Percentiles rank a stretch among this genome's conserved stretches.
phyloP scores from a whole-genome alignment of 1,140 invertebrate genomes.

The Popillia japonica region DNA sequence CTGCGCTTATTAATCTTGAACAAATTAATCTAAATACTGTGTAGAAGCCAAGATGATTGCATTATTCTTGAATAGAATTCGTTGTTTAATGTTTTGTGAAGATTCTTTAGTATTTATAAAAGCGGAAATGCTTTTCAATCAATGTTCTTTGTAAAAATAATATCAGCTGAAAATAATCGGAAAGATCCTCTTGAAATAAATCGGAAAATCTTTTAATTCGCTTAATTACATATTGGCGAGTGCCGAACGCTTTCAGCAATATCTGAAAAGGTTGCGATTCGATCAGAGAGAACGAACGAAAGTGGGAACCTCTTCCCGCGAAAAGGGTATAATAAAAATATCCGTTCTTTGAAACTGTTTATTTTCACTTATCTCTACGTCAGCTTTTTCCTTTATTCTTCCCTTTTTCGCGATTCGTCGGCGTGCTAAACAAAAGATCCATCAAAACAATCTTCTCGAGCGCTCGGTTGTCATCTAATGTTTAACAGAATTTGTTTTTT shows the following conservation, averaged over 20 bases:
- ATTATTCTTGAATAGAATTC: too few relatives aligned
- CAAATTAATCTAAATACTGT: too few relatives aligned
- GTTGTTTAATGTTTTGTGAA: too few relatives aligned
- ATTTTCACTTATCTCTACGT: slow-evolving; percentile 2
- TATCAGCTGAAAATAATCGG: neutral
- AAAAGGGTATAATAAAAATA: slow-evolving; percentile 16
- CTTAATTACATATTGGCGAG: slow-evolving; percentile 9
- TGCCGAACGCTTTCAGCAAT: neutral
- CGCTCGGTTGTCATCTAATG: neutral
- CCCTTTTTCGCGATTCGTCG: neutral
- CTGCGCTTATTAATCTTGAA: too few relatives aligned
- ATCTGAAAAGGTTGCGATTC: slow-evolving; percentile 13
- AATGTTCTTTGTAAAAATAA: neutral
- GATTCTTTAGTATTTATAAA: too few relatives aligned
- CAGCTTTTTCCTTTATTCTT: neutral
- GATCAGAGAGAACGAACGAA: neutral
- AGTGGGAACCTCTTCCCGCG: neutral
- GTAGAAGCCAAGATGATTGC: too few relatives aligned
- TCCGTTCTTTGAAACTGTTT: slow-evolving; percentile 3
- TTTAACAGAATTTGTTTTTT: neutral
- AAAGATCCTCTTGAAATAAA: neutral
- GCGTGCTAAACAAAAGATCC: slow-evolving; percentile 7
- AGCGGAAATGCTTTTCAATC: too few relatives aligned
- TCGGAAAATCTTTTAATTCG: slow-evolving; percentile 4
- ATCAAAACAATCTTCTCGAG: slow-evolving; percentile 4